Conservation (phyloP, 2,113 vertebrate genomes). For the Ivindomyrus marchei region DNA sequence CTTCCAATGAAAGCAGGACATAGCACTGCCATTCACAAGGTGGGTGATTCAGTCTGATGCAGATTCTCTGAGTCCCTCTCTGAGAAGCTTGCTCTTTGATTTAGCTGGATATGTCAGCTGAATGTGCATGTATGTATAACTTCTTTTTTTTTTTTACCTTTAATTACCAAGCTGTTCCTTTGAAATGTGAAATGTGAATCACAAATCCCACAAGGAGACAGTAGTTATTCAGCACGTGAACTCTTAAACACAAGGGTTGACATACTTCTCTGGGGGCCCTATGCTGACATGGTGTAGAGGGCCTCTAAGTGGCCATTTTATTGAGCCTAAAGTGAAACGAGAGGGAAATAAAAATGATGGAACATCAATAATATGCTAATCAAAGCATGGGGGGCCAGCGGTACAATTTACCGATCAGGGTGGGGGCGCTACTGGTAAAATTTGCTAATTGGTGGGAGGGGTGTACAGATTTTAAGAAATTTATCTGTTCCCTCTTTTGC, state of each 20-base stretch:
- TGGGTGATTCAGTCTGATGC: not conserved
- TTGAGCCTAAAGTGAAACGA: not conserved
- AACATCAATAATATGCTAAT: not conserved
- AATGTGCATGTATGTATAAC: not conserved
- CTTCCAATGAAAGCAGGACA: conserved; percentile 51
- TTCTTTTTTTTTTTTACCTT: not conserved
- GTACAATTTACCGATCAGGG: not conserved
- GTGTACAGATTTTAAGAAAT: no score
- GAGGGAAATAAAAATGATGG: not conserved
- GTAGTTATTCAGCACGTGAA: not conserved
- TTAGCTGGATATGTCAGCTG: not conserved
- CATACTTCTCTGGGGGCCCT: not conserved
- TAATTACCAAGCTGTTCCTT: not conserved
- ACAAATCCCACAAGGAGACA: not conserved
- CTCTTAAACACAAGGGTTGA: not conserved
- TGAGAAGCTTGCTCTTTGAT: not conserved
- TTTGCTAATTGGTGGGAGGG: no score
- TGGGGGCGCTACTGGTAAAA: not conserved
- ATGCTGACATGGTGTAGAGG: not conserved
- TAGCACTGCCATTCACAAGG: conserved; percentile 71
- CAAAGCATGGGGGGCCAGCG: not conserved
- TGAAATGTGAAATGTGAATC: not conserved
- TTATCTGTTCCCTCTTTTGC: no score
- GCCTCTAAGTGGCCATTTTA: not conserved
- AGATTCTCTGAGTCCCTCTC: not conserved